phyloP scores from a whole-genome alignment of 2,888 invertebrate species.

The Sesia bembeciformis region DNA sequence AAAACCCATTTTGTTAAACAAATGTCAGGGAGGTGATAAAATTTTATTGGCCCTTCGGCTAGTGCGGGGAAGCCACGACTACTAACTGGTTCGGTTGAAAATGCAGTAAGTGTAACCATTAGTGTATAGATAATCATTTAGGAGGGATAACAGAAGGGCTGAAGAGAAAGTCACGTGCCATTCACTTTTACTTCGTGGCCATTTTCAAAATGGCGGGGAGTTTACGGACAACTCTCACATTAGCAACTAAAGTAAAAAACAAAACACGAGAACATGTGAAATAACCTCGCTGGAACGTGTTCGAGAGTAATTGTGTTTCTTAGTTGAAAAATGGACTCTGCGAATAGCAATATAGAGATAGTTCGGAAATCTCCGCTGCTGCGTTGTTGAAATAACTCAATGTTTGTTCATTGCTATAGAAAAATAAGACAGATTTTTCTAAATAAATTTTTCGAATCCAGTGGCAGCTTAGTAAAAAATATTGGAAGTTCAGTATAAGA shows the following conservation, averaged over 20 bases:
- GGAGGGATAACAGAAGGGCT: slow-evolving; percentile 9
- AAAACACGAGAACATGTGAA: slow-evolving; percentile 4
- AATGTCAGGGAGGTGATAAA: too few species aligned
- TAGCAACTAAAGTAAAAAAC: slow-evolving; percentile 7
- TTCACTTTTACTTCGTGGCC: slow-evolving; percentile 31
- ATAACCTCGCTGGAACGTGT: slow-evolving; percentile 3
- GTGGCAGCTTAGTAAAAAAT: too few species aligned
- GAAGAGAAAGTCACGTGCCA: slow-evolving; percentile 23
- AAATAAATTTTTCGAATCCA: too few species aligned
- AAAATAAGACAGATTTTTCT: too few species aligned
- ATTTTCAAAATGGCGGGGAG: slow-evolving; percentile 23
- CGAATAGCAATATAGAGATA: background rate
- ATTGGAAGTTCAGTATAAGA: background rate
- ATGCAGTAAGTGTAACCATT: background rate
- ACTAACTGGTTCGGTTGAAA: background rate
- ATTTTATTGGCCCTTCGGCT: too few species aligned
- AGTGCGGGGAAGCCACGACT: background rate
- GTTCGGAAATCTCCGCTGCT: too few species aligned
- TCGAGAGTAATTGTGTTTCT: slow-evolving; percentile 14
- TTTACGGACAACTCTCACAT: slow-evolving; percentile 29
- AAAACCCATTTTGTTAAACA: too few species aligned
- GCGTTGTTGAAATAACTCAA: too few species aligned
- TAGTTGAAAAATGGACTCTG: slow-evolving; percentile 16
- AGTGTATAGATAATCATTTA: background rate
- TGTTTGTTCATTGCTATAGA: too few species aligned